Evolutionary conservation across 1,140 invertebrate genomes (phyloP).

Genomic region (Heliconius eleuchia): DNA sequence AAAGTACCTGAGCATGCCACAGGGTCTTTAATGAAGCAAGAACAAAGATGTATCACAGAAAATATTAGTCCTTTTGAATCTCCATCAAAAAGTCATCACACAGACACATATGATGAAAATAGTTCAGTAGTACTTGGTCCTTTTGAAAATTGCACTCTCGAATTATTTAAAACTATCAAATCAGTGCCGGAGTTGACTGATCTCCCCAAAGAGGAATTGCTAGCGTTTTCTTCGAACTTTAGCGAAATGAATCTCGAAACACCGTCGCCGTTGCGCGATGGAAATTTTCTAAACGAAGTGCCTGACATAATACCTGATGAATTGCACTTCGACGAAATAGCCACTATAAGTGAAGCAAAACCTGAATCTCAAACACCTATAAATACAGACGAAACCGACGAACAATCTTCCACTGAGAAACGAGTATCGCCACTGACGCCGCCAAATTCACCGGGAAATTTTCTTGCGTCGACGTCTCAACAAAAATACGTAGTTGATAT

Average conservation of each 20-base stretch:
- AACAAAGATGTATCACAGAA: constrained; percentile 64
- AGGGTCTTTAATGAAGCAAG: constrained; percentile 59
- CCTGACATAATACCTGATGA: constrained; percentile 66
- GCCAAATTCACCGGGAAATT: constrained; percentile 71
- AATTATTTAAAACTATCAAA: constrained; percentile 81
- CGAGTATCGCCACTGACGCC: constrained; percentile 67
- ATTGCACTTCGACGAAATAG: constrained; percentile 58
- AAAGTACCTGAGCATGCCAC: constrained; percentile 54
- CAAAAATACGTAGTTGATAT: constrained; percentile 68
- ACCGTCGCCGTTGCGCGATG: constrained; percentile 69
- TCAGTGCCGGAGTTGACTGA: constrained; percentile 59
- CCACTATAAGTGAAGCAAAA: constrained; percentile 55
- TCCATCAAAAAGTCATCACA: constrained; percentile 72
- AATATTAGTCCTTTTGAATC: constrained; percentile 70
- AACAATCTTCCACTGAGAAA: constrained; percentile 61
- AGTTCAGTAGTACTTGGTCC: constrained; percentile 81
- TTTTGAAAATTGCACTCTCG: constrained; percentile 81
- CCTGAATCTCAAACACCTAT: constrained; percentile 49
- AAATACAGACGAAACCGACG: constrained; percentile 57
- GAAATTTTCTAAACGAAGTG: constrained; percentile 74
- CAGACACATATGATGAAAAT: constrained; percentile 74
- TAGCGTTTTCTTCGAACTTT: constrained; percentile 81
- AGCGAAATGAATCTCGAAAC: constrained; percentile 76
- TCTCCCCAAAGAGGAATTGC: constrained; percentile 73
- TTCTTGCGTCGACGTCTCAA: constrained; percentile 62